Evolutionary conservation across 2,888 invertebrate genomes (phyloP), one percentile per base, ranked within the genome.

Genomic region (Athripsodes cinereus): DNA sequence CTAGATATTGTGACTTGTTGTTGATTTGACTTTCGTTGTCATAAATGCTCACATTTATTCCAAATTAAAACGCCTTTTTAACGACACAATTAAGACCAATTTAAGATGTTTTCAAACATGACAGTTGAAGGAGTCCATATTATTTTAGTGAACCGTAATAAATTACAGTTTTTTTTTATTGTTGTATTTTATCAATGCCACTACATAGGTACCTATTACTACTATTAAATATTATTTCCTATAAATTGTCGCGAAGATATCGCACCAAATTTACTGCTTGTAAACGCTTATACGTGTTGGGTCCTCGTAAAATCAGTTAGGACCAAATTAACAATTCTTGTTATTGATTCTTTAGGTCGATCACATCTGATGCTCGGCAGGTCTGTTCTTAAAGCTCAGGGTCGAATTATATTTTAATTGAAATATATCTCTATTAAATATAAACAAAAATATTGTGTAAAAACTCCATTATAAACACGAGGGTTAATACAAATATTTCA

Each of bases 321-420:
- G 47, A 50, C 53, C 51, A 50, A 57, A 55, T 58, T 60, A 53
- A 59, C 53, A 26, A 52, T 47, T 48, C 54, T 16, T 47, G 48
- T 54, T 20, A 48, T 48, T 16, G 54, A 54, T 31, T 47, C 46
- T 53, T 18, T 40, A 40, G 40, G 40, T 40, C 40, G 40, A 40
- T 40, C 40, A 40, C 40, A 40, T 40, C 13, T 8, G 40, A 40
- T 40, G 13, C 3, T 40, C 40, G 13, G 16, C 13, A 13, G 16
- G 13, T 40, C 40, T 13, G 13, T 16, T 5, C 5, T 40, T 13
- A 40, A 13, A 13, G 5, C 3, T 5, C 40, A 40, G 40, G 16
- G 13, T 13, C 40, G 40, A n/a, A 40, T 13, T 40, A n/a, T n/a
- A n/a, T n/a, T n/a, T n/a, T n/a, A n/a, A n/a, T n/a, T n/a, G n/a